phyloP scores from a whole-genome alignment of 2,888 invertebrate genomes.

The Thalpophila matura region DNA sequence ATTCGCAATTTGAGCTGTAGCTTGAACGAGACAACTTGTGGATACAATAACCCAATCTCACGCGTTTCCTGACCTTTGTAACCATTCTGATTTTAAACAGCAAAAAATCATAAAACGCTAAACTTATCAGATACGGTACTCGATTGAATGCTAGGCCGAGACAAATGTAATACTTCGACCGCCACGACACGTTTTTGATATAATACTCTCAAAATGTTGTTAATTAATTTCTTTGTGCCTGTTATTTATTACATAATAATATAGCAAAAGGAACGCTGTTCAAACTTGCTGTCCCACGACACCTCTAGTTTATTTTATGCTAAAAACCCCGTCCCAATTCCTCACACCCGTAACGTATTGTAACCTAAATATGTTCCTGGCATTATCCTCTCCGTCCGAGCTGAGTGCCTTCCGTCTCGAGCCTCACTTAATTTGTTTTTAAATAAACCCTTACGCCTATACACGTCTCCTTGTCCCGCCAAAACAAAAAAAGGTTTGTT shows the following conservation, averaged over 20 bases:
- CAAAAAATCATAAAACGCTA: background rate
- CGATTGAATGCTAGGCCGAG: too few species aligned
- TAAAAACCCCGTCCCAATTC: background rate
- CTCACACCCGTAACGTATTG: background rate
- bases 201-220: too few species aligned
- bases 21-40: too few species aligned
- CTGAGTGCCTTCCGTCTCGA: slow-evolving; percentile 80
- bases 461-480: slow-evolving; percentile 39
- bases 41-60: background rate
- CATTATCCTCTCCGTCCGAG: slow-evolving; percentile 70
- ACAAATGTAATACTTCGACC: too few species aligned
- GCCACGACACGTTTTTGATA: too few species aligned
- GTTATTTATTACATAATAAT: too few species aligned
- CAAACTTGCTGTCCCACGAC: too few species aligned
- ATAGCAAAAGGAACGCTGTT: too few species aligned
- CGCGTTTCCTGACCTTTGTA: slow-evolving; percentile 3
- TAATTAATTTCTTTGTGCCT: too few species aligned
- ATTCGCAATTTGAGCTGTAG: background rate
- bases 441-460: slow-evolving; percentile 78
- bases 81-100: background rate
- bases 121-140: slow-evolving; percentile 23
- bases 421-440: slow-evolving; percentile 85
- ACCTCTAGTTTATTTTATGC: too few species aligned
- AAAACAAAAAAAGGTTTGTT: slow-evolving; percentile 44
- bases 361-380: slow-evolving; percentile 62